A percentile compares a stretch with the other conserved stretches of the same genome.
Evolutionary conservation across 2,888 invertebrate species (phyloP).

Genomic region (Phoronis australis): DNA sequence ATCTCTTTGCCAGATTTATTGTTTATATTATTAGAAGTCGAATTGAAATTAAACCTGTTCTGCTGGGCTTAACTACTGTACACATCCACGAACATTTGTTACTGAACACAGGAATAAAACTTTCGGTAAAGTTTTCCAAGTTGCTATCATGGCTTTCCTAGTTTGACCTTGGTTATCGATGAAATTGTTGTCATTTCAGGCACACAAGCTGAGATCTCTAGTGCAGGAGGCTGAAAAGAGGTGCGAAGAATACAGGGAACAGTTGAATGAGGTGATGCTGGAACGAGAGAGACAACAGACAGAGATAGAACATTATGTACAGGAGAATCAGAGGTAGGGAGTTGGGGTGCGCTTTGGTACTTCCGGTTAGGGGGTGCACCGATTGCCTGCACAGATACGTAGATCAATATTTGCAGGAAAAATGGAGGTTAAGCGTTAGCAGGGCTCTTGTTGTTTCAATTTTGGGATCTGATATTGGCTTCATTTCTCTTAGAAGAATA

Average conservation of each 20-base stretch:
- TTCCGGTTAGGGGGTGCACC: background rate
- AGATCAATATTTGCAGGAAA: too few species aligned
- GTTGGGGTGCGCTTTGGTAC: background rate
- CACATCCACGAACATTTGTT: too few species aligned
- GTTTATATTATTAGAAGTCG: too few species aligned
- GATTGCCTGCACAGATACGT: background rate
- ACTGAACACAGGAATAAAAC: too few species aligned
- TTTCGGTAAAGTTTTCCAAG: too few species aligned
- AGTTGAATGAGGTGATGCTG: slow-evolving; percentile 27
- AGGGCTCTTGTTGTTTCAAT: too few species aligned
- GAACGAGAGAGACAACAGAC: slow-evolving; percentile 27
- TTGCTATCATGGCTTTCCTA: background rate
- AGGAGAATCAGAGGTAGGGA: slow-evolving; percentile 31
- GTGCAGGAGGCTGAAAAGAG: slow-evolving; percentile 38
- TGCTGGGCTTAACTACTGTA: too few species aligned
- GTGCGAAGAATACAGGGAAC: slow-evolving; percentile 31
- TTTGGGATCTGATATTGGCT: too few species aligned
- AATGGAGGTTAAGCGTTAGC: too few species aligned
- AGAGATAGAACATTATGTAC: slow-evolving; percentile 30
- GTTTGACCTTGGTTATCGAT: background rate
- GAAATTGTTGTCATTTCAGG: slow-evolving; percentile 19
- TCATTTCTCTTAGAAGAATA: too few species aligned
- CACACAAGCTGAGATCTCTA: slow-evolving; percentile 31
- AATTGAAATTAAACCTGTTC: too few species aligned
- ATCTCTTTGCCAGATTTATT: too few species aligned